These are phyloP conservation scores for Temnopleurus reevesii DNA, from an alignment of 53 echinoderm and acorn worm species.

Conservation along the genomic window DNA sequence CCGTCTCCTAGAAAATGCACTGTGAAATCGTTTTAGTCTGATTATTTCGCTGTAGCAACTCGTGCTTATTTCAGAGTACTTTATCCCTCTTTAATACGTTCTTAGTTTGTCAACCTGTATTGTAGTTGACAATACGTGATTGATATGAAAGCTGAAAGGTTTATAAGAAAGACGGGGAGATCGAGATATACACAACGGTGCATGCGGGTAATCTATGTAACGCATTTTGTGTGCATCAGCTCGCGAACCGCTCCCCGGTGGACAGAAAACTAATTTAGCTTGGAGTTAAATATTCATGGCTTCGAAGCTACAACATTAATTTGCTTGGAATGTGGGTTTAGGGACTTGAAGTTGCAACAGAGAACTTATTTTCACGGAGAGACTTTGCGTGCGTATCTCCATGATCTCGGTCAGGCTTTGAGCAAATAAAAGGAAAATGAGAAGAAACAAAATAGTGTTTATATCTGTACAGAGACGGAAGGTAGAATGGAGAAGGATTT, in stretches of 20 bases:
- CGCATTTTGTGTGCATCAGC: no score
- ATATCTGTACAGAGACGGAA: background rate
- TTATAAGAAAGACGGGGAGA: background rate
- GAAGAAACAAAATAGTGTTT: background rate
- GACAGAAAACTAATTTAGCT: constrained; percentile 28
- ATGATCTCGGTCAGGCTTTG: constrained; percentile 1
- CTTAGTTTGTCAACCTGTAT: background rate
- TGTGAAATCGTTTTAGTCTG: background rate
- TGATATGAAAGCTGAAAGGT: background rate
- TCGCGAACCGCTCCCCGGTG: background rate
- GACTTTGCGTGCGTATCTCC: background rate
- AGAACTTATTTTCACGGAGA: constrained; percentile 21
- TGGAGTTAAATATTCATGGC: constrained; percentile 21
- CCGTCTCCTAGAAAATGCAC: background rate
- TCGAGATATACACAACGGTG: background rate
- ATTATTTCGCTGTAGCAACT: background rate
- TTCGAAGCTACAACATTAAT: constrained; percentile 16
- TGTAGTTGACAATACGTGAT: background rate
- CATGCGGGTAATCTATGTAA: no score
- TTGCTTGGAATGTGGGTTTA: background rate
- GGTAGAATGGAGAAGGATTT: background rate
- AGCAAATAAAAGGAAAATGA: background rate
- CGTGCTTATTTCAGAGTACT: background rate
- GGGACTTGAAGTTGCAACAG: background rate
- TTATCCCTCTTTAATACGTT: background rate